Conservation (phyloP, 2,797 vertebrate genomes). For the Dendrocincla fuliginosa region DNA sequence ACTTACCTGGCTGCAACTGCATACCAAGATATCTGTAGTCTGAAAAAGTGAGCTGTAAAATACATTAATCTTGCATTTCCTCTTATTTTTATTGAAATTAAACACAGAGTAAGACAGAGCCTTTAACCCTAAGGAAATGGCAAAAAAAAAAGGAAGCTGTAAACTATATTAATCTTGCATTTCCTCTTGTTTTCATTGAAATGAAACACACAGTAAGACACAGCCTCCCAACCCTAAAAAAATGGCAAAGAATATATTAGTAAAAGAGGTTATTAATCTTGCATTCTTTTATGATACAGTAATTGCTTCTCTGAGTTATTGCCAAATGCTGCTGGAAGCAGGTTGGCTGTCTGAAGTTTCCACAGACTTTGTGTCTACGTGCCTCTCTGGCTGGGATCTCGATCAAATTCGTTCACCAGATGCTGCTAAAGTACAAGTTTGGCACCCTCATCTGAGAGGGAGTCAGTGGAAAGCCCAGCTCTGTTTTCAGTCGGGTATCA, state of each 20-base stretch:
- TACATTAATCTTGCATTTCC: background rate
- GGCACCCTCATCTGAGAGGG: background rate
- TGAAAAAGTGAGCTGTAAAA: background rate
- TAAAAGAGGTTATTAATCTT: background rate
- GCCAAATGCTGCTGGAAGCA: background rate
- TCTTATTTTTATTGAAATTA: background rate
- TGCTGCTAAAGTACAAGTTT: background rate
- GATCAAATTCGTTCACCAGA: background rate
- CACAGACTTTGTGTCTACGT: background rate
- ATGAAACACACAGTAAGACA: background rate
- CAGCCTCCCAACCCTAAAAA: background rate
- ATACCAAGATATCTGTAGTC: background rate
- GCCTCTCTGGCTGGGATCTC: background rate
- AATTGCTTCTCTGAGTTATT: background rate
- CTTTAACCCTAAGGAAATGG: background rate
- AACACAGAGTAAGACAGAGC: background rate
- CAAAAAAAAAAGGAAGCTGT: background rate
- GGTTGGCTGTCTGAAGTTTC: background rate
- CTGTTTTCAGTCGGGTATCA: background rate
- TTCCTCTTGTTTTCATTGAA: background rate
- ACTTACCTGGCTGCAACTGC: background rate
- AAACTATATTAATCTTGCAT: background rate
- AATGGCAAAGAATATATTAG: background rate
- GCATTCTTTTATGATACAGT: background rate
- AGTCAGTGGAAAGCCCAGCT: background rate